phyloP scores from a whole-genome alignment of 1,140 invertebrate species.

The Ips typographus region DNA sequence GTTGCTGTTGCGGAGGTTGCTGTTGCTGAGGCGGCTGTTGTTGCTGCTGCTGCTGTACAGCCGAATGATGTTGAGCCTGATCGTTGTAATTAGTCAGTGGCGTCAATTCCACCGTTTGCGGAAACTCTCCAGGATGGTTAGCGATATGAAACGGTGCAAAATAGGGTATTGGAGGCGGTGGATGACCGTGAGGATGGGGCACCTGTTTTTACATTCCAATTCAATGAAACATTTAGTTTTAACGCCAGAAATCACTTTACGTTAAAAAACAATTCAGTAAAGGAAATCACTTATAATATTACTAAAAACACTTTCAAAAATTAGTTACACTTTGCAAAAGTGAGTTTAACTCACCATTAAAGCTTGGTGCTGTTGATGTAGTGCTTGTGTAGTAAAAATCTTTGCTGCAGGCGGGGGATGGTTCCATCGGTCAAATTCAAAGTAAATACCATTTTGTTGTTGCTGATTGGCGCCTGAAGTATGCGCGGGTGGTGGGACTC shows the following conservation, averaged over 20 bases:
- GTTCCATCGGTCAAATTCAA: slow-evolving; percentile 75
- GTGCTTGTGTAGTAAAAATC: slow-evolving; percentile 65
- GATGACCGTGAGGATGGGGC: slow-evolving; percentile 62
- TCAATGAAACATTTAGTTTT: neutral
- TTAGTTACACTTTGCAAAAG: too few relatives aligned
- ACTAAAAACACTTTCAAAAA: too few relatives aligned
- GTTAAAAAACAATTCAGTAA: too few relatives aligned
- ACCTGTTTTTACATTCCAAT: slow-evolving; percentile 45
- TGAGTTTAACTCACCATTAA: slow-evolving; percentile 34
- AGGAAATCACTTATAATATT: too few relatives aligned
- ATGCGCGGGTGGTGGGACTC: slow-evolving; percentile 72
- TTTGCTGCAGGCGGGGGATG: slow-evolving; percentile 63
- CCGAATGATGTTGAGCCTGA: slow-evolving; percentile 35
- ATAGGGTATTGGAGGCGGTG: slow-evolving; percentile 62
- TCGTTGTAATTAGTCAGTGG: slow-evolving; percentile 62
- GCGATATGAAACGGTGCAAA: slow-evolving; percentile 69
- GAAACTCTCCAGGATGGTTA: slow-evolving; percentile 62
- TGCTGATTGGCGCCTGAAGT: slow-evolving; percentile 64
- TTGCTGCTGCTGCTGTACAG: slow-evolving; percentile 46
- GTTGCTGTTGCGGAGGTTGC: slow-evolving; percentile 44
- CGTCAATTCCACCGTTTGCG: slow-evolving; percentile 65
- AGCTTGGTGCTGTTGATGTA: slow-evolving; percentile 62
- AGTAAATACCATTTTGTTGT: slow-evolving; percentile 64
- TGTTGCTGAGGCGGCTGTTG: slow-evolving; percentile 36
- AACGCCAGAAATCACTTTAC: too few relatives aligned